phyloP scores from a whole-genome alignment of 1,140 invertebrate species.

The Cryptotermes secundus region DNA sequence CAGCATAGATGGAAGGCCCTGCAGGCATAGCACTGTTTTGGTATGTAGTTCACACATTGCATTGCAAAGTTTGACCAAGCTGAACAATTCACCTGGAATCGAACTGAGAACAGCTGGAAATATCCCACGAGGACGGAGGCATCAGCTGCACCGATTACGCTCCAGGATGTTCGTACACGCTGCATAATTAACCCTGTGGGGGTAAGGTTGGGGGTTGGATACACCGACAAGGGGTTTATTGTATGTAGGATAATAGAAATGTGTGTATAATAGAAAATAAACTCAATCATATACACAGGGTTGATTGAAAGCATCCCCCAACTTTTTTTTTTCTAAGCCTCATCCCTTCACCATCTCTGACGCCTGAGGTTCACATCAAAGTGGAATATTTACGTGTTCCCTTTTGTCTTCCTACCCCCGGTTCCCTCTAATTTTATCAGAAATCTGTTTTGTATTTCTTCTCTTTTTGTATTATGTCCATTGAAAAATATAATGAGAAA shows the following conservation, averaged over 20 bases:
- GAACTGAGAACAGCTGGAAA: not conserved
- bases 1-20: too few relatives aligned
- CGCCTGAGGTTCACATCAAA: constrained; percentile 1
- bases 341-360: not conserved
- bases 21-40: too few relatives aligned
- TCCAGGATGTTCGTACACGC: not conserved
- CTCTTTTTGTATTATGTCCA: not conserved
- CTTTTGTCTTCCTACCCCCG: constrained; percentile 3
- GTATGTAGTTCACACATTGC: not conserved
- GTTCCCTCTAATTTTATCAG: not conserved
- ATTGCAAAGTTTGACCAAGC: not conserved
- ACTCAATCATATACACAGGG: constrained; percentile 16
- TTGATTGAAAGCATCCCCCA: not conserved
- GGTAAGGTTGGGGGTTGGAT: not conserved
- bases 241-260: constrained; percentile 12
- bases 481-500: not conserved
- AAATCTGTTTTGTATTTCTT: not conserved
- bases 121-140: not conserved
- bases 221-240: not conserved
- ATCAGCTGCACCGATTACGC: not conserved
- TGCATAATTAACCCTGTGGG: constrained; percentile 3
- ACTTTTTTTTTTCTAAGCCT: not conserved
- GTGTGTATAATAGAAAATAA: constrained; percentile 11
- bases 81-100: not conserved
- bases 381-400: not conserved